Conservation (phyloP, 2,113 vertebrate species). For the Pitta sordida region DNA sequence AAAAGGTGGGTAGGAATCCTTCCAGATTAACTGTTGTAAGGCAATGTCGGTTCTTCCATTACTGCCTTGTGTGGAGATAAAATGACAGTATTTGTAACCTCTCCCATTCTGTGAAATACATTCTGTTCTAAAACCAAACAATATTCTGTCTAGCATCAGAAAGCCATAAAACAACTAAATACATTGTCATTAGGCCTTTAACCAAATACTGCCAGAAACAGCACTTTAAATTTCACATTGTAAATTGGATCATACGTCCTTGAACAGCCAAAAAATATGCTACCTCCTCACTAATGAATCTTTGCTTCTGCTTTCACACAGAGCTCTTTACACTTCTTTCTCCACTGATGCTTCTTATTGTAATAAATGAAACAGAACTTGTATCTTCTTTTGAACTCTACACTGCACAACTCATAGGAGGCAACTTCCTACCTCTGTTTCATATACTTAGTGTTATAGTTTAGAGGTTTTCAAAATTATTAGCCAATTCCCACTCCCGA, state of each 20-base stretch:
- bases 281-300: not conserved
- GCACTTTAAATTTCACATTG: not conserved
- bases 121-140: not conserved
- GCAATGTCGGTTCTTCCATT: not conserved
- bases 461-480: not conserved
- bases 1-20: not conserved
- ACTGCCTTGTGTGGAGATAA: not conserved
- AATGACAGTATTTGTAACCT: not conserved
- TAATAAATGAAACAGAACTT: not conserved
- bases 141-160: not conserved
- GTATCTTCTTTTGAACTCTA: not conserved
- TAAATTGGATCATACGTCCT: not conserved
- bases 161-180: not conserved
- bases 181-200: not conserved
- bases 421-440: not conserved
- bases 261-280: not conserved
- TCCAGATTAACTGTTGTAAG: not conserved
- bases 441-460: not conserved
- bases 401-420: not conserved
- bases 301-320: not conserved
- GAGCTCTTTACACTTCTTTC: not conserved
- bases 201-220: not conserved
- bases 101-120: not conserved
- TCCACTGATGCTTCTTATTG: not conserved
- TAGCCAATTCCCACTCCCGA: not conserved